Evolutionary conservation across 1,140 invertebrate genomes (phyloP), one percentile per base, ranked within the genome.

Genomic region (Listronotus bonariensis): DNA sequence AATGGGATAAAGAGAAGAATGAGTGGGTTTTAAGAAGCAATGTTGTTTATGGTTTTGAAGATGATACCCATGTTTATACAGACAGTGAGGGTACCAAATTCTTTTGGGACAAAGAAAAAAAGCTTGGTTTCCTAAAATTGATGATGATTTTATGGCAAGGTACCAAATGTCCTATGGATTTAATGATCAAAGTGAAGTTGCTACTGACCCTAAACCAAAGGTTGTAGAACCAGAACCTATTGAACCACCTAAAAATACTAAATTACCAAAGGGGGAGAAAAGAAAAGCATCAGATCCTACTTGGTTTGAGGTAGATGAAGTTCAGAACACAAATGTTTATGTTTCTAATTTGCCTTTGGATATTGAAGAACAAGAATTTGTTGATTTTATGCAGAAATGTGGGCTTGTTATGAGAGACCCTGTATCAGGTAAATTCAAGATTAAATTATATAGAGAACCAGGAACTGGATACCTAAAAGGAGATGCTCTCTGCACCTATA

Each of bases 111-210:
- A 82, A 51, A 85, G 88, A 36, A 97, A 93, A 78, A 90, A 88
- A 72, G 95, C 95, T 6, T 98, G 95, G 93, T 95, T 98, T 83
- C 96, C 96, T 17, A 97, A 97, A 86, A 87, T 99, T 60, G 93
- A 98, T 83, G 94, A 97, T 74, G 94, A 98, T 70, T 99, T 99
- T 75, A 87, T 99, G 79, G 97, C 96, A 0, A 84, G 85, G 53
- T 99, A 99, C 82, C 95, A 98, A 81, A 90, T 98, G 86, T 95
- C 85, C 77, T 99, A 99, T 82, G 96, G 95, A 6, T 92, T 93
- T 78, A 83, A 87, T 72, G 86, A 87, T 72, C 69, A 53, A 69
- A 26, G 65, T 71, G 53, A 42, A 52, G 20, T 17, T 3, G 0
- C 14, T n/a, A 18, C 51, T 58, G 41, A 48, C 8, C 65, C 75